phyloP scores from a whole-genome alignment of 2,797 vertebrate species.

The Anabas testudineus region DNA sequence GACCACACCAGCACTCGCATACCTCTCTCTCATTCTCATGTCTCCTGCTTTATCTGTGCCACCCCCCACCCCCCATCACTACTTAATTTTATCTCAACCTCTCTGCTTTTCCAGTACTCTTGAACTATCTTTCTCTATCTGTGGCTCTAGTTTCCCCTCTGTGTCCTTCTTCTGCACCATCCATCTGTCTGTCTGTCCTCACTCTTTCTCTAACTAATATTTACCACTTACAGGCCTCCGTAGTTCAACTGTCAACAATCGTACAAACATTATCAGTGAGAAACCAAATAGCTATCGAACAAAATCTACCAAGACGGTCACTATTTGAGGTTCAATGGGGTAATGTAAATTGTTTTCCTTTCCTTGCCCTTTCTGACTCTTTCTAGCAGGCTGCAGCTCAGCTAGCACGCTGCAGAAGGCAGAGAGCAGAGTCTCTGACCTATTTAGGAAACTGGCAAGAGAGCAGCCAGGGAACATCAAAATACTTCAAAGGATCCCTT shows the following conservation, averaged over 20 bases:
- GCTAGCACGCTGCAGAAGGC: constrained; percentile 72
- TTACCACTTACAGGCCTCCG: constrained; percentile 20
- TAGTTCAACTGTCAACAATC: constrained; percentile 21
- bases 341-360: constrained; percentile 60
- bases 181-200: constrained; percentile 28
- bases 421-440: constrained; percentile 84
- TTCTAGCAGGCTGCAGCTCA: constrained; percentile 70
- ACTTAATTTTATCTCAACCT: constrained; percentile 30
- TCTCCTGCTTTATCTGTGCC: constrained; percentile 50
- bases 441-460: constrained; percentile 87
- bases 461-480: constrained; percentile 85
- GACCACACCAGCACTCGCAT: constrained; percentile 67
- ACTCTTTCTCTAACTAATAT: constrained; percentile 1
- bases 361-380: constrained; percentile 68
- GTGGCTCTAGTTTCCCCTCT: constrained; percentile 2
- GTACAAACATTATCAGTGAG: constrained; percentile 26
- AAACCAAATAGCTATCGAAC: constrained; percentile 34
- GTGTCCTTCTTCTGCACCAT: constrained; percentile 14
- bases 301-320: constrained; percentile 10
- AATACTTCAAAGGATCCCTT: constrained; percentile 87
- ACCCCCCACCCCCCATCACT: constrained; percentile 38
- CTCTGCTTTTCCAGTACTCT: constrained; percentile 12
- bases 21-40: constrained; percentile 45
- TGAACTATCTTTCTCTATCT: constrained; percentile 3
- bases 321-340: constrained; percentile 46